A percentile compares a stretch with the other conserved stretches of the same genome.
Evolutionary conservation across 37 sponge, comb jelly and placozoan genomes (phyloP).

Genomic region (Halisarca cf. caerulea): DNA sequence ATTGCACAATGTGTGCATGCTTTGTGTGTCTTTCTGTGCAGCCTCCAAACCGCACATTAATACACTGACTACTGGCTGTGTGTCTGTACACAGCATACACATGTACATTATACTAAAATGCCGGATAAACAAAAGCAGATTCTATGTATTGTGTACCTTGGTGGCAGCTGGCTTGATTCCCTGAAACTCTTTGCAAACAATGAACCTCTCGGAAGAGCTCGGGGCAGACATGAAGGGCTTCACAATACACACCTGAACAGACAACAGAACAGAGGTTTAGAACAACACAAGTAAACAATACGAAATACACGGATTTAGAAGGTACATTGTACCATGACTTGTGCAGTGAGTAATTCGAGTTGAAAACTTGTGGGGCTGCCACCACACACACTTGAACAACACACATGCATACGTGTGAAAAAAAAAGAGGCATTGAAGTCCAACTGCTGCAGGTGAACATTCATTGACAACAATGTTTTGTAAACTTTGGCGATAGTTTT

Average conservation of each 20-base stretch:
- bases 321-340: too few relatives aligned
- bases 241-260: conserved; percentile 48
- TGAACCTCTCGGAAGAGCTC: conserved; percentile 58
- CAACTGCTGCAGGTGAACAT: too few relatives aligned
- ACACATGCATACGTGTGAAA: too few relatives aligned
- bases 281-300: too few relatives aligned
- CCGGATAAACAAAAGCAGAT: not conserved
- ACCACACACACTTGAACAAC: too few relatives aligned
- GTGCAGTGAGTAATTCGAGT: too few relatives aligned
- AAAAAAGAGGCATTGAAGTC: too few relatives aligned
- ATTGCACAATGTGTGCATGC: not conserved
- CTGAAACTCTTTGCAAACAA: conserved; percentile 60
- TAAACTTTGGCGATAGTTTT: too few relatives aligned
- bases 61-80: not conserved
- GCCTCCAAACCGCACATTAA: not conserved
- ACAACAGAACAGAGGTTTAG: not conserved
- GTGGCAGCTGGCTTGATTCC: conserved; percentile 58
- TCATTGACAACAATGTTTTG: too few relatives aligned
- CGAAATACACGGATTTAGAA: too few relatives aligned
- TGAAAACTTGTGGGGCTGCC: too few relatives aligned
- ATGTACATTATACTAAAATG: not conserved
- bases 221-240: conserved; percentile 78
- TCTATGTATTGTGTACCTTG: conserved; percentile 42
- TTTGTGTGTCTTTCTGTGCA: not conserved
- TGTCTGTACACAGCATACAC: too few relatives aligned